Conservation (phyloP, 2,797 vertebrate genomes). For the Tachyglossus aculeatus region DNA sequence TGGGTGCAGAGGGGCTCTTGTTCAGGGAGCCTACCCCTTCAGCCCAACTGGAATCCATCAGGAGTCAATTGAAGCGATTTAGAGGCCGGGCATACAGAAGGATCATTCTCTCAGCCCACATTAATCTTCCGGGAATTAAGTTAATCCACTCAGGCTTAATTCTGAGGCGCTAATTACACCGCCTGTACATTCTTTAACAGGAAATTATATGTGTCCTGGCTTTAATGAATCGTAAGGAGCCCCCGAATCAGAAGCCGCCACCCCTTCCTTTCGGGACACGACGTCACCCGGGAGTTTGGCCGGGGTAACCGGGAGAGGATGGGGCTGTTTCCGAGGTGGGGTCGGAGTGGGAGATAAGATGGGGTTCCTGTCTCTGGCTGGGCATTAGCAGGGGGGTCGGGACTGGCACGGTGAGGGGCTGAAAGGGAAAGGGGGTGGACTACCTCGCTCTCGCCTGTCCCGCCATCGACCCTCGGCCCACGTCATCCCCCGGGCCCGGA, state of each 20-base stretch:
- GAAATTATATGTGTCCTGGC: conserved; percentile 67
- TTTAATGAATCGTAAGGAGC: conserved; percentile 72
- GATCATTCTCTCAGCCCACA: conserved; percentile 62
- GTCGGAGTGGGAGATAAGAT: conserved; percentile 35
- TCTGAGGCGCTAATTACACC: conserved; percentile 73
- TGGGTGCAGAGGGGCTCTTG: conserved; percentile 55
- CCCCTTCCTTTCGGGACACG: conserved; percentile 59
- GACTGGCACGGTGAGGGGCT: no score
- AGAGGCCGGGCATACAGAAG: conserved; percentile 71
- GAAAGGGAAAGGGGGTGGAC: no score
- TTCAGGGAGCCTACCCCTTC: conserved; percentile 59
- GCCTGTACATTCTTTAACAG: conserved; percentile 65
- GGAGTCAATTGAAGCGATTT: conserved; percentile 74
- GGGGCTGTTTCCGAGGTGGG: conserved; percentile 49
- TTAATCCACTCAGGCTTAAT: conserved; percentile 69
- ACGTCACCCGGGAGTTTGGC: conserved; percentile 69
- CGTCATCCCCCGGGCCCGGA: no score
- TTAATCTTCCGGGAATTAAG: conserved; percentile 70
- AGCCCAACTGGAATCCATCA: conserved; percentile 67
- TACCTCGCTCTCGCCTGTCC: no score
- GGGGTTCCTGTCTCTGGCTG: conserved; percentile 21
- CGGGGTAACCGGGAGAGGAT: conserved; percentile 61
- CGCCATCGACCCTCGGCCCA: no score
- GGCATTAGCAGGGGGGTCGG: not conserved
- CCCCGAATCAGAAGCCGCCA: conserved; percentile 66